phyloP scores from a whole-genome alignment of 2,888 invertebrate species.

The Polyommatus iphigenia region DNA sequence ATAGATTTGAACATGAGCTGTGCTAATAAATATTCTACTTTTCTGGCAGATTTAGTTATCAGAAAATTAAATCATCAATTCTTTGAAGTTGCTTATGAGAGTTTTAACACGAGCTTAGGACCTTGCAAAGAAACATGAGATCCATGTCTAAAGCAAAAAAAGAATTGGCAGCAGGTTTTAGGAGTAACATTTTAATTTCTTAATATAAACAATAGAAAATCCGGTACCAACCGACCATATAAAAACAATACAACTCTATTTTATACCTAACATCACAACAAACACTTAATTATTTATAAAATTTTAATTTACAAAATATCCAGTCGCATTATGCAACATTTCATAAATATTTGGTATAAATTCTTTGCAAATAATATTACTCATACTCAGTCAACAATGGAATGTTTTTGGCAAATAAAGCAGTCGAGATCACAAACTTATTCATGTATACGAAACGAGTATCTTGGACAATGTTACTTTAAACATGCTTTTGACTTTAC shows the following conservation, averaged over 20 bases:
- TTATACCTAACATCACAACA: constrained; percentile 20
- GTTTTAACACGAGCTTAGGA: neutral
- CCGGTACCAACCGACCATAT: neutral
- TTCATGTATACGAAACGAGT: neutral
- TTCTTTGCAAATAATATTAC: neutral
- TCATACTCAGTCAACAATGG: constrained; percentile 12
- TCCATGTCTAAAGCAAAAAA: neutral
- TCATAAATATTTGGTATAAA: constrained; percentile 13
- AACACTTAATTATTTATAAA: neutral
- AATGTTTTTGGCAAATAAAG: constrained; percentile 4
- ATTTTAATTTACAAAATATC: neutral
- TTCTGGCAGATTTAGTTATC: neutral
- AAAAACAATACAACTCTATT: neutral
- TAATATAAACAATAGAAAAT: neutral
- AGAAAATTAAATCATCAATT: neutral
- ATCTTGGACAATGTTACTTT: neutral
- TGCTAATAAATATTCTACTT: neutral
- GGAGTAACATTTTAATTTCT: neutral
- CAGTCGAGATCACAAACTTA: neutral
- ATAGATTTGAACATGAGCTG: neutral
- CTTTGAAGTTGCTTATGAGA: neutral
- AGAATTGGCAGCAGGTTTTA: neutral
- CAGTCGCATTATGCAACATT: constrained; percentile 5
- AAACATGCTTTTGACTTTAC: neutral
- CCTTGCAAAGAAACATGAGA: neutral